A percentile compares a stretch with the other conserved stretches of the same genome.
These are phyloP conservation scores for Semotilus atromaculatus DNA, from an alignment of 2,797 vertebrate species.

Conservation along the genomic window DNA sequence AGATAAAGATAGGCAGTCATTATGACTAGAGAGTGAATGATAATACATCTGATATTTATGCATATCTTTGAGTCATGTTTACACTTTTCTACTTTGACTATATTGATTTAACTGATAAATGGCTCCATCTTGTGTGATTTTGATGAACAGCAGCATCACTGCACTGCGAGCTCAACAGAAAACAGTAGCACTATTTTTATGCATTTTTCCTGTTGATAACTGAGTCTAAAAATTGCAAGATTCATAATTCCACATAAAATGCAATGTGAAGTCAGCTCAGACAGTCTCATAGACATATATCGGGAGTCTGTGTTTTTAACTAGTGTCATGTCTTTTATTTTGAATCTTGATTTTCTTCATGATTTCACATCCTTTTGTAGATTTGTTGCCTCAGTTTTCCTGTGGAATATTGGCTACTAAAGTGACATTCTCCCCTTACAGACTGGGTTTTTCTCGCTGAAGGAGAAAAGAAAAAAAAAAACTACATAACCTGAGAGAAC, in stretches of 20 bases:
- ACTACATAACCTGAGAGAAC: too few species aligned
- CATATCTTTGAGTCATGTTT: neutral
- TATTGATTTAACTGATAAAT: neutral
- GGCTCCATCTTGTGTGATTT: neutral
- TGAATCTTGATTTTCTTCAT: neutral
- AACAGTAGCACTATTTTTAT: too few species aligned
- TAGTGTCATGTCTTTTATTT: neutral
- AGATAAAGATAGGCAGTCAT: neutral
- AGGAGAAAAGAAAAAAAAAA: too few species aligned
- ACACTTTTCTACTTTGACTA: neutral
- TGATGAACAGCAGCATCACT: neutral
- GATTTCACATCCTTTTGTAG: neutral
- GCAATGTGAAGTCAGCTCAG: neutral
- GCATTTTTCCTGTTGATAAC: too few species aligned
- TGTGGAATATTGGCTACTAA: too few species aligned
- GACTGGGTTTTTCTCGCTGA: too few species aligned
- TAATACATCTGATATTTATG: neutral
- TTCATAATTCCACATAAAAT: too few species aligned
- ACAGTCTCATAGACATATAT: neutral
- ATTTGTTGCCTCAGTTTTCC: neutral
- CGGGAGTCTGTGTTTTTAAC: neutral
- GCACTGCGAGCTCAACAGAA: too few species aligned
- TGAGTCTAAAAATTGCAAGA: too few species aligned
- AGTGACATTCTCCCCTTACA: too few species aligned
- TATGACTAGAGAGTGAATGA: neutral